A percentile compares a stretch with the other conserved stretches of the same genome.
phyloP scores from a whole-genome alignment of 2,113 vertebrate species.

The Takifugu bimaculatus region DNA sequence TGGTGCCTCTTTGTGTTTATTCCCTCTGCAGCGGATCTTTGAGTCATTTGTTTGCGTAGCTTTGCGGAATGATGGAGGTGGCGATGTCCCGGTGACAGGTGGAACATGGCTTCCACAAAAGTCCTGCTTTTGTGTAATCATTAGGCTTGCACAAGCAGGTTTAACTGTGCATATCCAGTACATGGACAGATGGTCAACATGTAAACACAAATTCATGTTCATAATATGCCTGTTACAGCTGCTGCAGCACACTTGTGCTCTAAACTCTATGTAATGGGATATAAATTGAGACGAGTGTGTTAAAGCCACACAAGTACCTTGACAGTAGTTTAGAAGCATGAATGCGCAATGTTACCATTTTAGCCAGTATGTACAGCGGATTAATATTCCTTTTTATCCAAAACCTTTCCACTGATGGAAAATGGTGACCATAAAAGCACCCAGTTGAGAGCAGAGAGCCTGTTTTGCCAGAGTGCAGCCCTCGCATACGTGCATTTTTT shows the following conservation, averaged over 20 bases:
- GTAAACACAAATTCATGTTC: slow-evolving; percentile 61
- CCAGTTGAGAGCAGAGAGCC: too few species aligned
- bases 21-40: too few species aligned
- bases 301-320: neutral
- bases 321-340: neutral
- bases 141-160: slow-evolving; percentile 50
- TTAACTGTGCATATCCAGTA: slow-evolving; percentile 60
- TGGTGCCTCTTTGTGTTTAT: too few species aligned
- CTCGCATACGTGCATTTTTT: too few species aligned
- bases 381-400: too few species aligned
- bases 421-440: too few species aligned
- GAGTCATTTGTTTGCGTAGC: too few species aligned
- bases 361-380: neutral
- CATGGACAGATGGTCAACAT: slow-evolving; percentile 68
- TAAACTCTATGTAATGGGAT: neutral
- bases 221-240: slow-evolving; percentile 65
- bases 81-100: slow-evolving; percentile 35
- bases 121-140: slow-evolving; percentile 61
- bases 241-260: slow-evolving; percentile 20
- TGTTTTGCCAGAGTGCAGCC: too few species aligned
- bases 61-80: slow-evolving; percentile 51
- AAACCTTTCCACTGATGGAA: too few species aligned
- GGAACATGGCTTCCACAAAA: slow-evolving; percentile 34
- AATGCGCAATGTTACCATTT: neutral
- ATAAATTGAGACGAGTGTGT: slow-evolving; percentile 7